Evolutionary conservation across 2,797 vertebrate species (phyloP).

Genomic region (Chaunax sp.): DNA sequence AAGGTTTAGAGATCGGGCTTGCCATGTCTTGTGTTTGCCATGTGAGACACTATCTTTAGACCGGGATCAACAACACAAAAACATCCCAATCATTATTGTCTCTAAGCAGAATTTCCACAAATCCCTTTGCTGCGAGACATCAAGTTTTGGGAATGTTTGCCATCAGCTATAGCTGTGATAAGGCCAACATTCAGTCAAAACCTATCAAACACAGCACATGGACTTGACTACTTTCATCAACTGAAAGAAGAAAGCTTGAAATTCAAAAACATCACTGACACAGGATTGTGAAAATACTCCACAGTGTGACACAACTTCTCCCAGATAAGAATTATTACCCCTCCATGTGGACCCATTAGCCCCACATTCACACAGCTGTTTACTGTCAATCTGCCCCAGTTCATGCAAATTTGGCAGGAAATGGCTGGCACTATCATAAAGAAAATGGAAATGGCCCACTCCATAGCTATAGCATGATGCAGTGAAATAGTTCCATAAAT

Average conservation of each 20-base stretch:
- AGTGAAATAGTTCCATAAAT: constrained; percentile 73
- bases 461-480: constrained; percentile 59
- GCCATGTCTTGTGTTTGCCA: constrained; percentile 74
- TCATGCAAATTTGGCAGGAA: constrained; percentile 71
- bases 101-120: constrained; percentile 50
- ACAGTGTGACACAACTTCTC: constrained; percentile 54
- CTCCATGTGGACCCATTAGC: constrained; percentile 57
- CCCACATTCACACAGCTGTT: constrained; percentile 62
- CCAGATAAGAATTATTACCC: constrained; percentile 61
- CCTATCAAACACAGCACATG: constrained; percentile 1
- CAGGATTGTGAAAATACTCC: constrained; percentile 61
- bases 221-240: constrained; percentile 43
- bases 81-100: constrained; percentile 62
- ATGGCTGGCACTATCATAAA: constrained; percentile 73
- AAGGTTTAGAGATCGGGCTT: constrained; percentile 57
- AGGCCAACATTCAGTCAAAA: constrained; percentile 37
- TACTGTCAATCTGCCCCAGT: constrained; percentile 65
- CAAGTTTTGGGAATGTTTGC: constrained; percentile 27
- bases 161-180: constrained; percentile 31
- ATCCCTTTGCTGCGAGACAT: constrained; percentile 42
- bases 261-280: constrained; percentile 40
- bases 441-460: constrained; percentile 60
- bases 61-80: constrained; percentile 48
- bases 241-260: constrained; percentile 42
- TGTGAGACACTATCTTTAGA: constrained; percentile 78